Percentiles rank a stretch among this genome's conserved stretches.
phyloP scores from a whole-genome alignment of 2,113 vertebrate genomes.

The Heterotilapia buettikoferi region DNA sequence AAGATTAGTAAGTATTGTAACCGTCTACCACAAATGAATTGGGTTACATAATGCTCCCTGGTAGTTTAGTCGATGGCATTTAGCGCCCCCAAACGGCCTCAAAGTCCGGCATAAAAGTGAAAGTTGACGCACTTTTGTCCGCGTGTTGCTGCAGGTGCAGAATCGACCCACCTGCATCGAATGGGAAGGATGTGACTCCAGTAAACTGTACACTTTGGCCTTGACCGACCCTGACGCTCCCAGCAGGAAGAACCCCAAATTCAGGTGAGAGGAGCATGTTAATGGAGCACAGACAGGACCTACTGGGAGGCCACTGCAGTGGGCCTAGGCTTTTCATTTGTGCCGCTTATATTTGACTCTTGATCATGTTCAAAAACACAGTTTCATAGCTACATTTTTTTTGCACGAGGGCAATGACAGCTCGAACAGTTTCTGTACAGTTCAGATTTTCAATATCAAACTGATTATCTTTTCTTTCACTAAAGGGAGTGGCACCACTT shows the following conservation, averaged over 20 bases:
- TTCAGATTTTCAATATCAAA: not conserved
- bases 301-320: not conserved
- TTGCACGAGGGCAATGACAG: not conserved
- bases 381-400: not conserved
- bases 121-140: not conserved
- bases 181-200: conserved; percentile 83
- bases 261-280: conserved; percentile 68
- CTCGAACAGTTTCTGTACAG: not conserved
- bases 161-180: conserved; percentile 78
- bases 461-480: not conserved
- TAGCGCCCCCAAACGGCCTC: not conserved
- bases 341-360: not conserved
- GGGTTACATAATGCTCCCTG: not conserved
- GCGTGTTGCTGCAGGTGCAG: conserved; percentile 77
- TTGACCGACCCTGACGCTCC: conserved; percentile 93
- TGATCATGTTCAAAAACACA: not conserved
- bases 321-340: not conserved
- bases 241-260: conserved; percentile 88
- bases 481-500: conserved; percentile 95
- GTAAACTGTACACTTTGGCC: conserved; percentile 87
- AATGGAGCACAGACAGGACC: not conserved
- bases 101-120: not conserved
- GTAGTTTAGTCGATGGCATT: not conserved
- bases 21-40: not conserved
- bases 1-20: not conserved